Base-by-base conservation (phyloP, 37 sponge, comb jelly and placozoan genomes). In the Tethya wilhelma region DNA sequence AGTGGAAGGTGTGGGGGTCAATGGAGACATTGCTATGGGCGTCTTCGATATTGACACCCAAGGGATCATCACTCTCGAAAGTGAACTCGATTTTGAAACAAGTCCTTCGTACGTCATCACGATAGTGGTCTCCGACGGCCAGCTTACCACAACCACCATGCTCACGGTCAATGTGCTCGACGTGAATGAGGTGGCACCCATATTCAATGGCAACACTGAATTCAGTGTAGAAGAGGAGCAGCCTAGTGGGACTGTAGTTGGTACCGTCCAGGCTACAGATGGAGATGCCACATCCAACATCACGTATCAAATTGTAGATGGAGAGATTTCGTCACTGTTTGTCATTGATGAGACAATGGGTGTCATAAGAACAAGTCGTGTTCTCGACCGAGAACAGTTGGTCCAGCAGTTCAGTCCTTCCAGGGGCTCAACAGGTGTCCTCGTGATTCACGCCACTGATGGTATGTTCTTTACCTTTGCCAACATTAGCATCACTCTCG, bases 161-260 rank as follows among this genome's bases (percentile, higher is more conserved):
- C 34, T 95, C 12, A 62, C 56, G 0, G 86, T 95, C 12, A 85
- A 81, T 62, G 89, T 95, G 7, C 20, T 88, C 4, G 82, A 96
- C 53, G 93, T 73, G 41, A 96, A 96, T 60, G 91, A 93, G 28
- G 82, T 73, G 34, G 1, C 69, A 25, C 97, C 97, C 1, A 26
- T 42, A 2, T 81, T 96, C 33, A 6, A 40, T 4, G 78, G 23
- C 0, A 28, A 56, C 0, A 38, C 20, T 23, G 11, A 30, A 0
- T 78, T 88, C 46, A 25, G 34, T 43, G 45, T 93, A 17, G 19
- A 49, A 7, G 91, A 86, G 28, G 90, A 93, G 32, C 75, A 60
- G 5, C 64, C 67, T 2, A 58, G 2, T 2, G 75, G 74, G 6
- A 73, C 74, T n/a, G 2, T 71, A 28, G 74, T 89, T 9, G 91